Percentiles rank a stretch among this genome's conserved stretches.
Conservation (phyloP, 2,113 vertebrate species). For the Hydropotes inermis region DNA sequence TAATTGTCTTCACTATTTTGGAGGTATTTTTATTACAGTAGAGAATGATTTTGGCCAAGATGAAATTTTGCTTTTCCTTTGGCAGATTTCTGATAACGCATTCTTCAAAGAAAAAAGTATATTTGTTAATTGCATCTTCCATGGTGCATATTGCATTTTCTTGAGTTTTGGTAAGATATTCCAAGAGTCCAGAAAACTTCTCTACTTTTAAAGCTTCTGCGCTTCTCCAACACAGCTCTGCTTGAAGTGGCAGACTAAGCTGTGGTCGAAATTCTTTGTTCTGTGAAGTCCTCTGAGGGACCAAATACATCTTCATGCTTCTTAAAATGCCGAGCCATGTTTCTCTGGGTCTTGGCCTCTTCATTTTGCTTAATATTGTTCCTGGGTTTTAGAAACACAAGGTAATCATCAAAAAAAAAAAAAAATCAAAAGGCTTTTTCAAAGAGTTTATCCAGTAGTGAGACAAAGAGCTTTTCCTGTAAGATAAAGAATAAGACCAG, state of each 20-base stretch:
- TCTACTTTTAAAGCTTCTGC: constrained; percentile 73
- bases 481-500: not conserved
- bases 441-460: constrained; percentile 33
- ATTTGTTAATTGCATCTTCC: constrained; percentile 72
- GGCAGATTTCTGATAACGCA: constrained; percentile 42
- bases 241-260: constrained; percentile 6
- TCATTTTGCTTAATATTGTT: constrained; percentile 74
- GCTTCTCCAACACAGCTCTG: constrained; percentile 31
- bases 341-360: constrained; percentile 70
- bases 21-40: constrained; percentile 76
- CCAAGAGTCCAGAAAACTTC: constrained; percentile 79
- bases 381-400: constrained; percentile 77
- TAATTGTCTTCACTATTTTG: not conserved
- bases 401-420: constrained; percentile 72
- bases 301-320: constrained; percentile 71
- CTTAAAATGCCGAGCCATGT: constrained; percentile 60
- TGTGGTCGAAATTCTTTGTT: constrained; percentile 12
- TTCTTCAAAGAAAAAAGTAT: constrained; percentile 64
- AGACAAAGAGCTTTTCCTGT: not conserved
- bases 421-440: constrained; percentile 77
- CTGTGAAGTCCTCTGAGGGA: not conserved
- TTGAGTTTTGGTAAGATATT: constrained; percentile 73
- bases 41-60: constrained; percentile 80
- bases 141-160: constrained; percentile 14
- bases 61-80: constrained; percentile 81